Base-by-base conservation (phyloP, 2,797 vertebrate species). In the Lagocephalus sceleratus region DNA sequence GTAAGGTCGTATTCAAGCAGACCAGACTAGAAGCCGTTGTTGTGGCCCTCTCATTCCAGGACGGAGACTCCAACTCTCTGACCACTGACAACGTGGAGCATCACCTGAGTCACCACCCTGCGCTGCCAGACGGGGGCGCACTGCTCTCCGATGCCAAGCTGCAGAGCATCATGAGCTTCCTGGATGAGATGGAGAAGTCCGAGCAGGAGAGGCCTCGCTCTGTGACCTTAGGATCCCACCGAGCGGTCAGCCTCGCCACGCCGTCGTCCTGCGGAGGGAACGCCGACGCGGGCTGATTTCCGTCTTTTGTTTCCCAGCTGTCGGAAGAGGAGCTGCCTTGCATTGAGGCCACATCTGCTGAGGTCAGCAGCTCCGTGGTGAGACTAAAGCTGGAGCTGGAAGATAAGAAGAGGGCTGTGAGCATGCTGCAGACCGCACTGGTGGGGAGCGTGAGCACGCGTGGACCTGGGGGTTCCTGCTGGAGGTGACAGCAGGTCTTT, bases 151-250 rank as follows among this genome's bases (percentile, higher is more conserved):
- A 98, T 79, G 95, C 94, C 78, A 98, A 97, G 66, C 91, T 98
- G 39, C 94, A 94, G 78, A 95, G 91, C 82, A 96, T 99, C 85
- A 93, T 97, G 91, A 96, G 88, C 59, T 98, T 98, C 73, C 81
- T 99, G 83, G 94, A 95, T 1, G 94, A 98, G 87, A 97, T 97
- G 95, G 95, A 99, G 90, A 91, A 90, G 57, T 93, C 93, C 0
- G 93, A 93, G 22, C 94, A 94, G 86, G 95, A 94, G 75, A 73
- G 81, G 12, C 93, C 91, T 0, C 87, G 90, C 3, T 95, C 94
- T 0, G 90, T 91, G 0, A 90, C 92, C 6, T 94, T 92, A 0
- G 91, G 88, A 12, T 89, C 87, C 0, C 93, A 90, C 69, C 65
- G 88, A 82, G 93, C 94, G 89, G 95, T 94, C 79, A 19, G 71